These are phyloP conservation scores for Hedya salicella DNA, from an alignment of 2,888 invertebrate species.

Conservation along the genomic window DNA sequence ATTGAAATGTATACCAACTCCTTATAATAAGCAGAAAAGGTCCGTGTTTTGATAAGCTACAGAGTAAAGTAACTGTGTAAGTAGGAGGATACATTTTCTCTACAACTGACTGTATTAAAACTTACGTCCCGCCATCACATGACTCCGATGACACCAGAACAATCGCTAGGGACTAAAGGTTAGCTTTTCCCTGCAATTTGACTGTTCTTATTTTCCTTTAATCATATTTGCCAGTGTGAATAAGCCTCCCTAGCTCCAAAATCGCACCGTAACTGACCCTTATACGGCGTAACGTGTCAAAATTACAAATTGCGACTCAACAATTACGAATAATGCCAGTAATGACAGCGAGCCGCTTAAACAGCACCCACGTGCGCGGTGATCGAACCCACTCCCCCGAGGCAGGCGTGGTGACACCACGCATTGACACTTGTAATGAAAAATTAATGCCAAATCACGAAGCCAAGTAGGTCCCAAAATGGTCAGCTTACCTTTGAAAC, in stretches of 20 bases:
- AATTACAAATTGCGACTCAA: constrained; percentile 51
- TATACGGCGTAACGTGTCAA: constrained; percentile 19
- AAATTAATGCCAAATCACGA: constrained; percentile 32
- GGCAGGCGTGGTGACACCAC: constrained; percentile 43
- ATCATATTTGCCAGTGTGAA: too few relatives aligned
- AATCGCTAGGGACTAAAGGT: too few relatives aligned
- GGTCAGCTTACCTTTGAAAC: background rate
- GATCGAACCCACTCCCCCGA: constrained; percentile 62
- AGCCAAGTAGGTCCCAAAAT: constrained; percentile 19
- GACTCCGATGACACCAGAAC: too few relatives aligned
- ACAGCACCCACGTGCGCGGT: constrained; percentile 48
- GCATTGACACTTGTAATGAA: constrained; percentile 29
- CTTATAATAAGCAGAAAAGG: too few relatives aligned
- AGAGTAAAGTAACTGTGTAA: too few relatives aligned
- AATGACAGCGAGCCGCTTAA: constrained; percentile 27
- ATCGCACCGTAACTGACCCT: constrained; percentile 14
- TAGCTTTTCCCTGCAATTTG: too few relatives aligned
- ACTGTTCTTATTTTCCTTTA: too few relatives aligned
- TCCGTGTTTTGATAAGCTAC: too few relatives aligned
- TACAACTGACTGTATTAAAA: too few relatives aligned
- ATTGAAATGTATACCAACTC: too few relatives aligned
- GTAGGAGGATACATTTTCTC: too few relatives aligned
- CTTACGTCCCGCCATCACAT: too few relatives aligned
- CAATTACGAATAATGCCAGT: constrained; percentile 46
- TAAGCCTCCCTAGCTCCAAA: background rate